A percentile compares a stretch with the other conserved stretches of the same genome.
phyloP scores from a whole-genome alignment of 1,140 invertebrate species.

The Diachasma alloeum region DNA sequence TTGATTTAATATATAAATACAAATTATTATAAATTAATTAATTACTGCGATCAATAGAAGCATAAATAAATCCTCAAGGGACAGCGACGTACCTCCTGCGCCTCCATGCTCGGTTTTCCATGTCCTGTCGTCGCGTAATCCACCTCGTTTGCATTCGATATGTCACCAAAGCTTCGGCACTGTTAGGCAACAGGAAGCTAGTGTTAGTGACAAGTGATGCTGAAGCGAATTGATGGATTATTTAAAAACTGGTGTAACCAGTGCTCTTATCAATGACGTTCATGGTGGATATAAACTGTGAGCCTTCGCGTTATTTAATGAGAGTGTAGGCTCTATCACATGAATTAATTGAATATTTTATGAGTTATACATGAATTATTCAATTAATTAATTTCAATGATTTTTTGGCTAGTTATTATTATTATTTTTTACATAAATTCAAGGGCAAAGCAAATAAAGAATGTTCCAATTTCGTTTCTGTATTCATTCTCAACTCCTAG shows the following conservation, averaged over 20 bases:
- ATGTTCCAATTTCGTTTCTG: too few species aligned
- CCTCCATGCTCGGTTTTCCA: constrained; percentile 44
- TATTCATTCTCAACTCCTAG: too few species aligned
- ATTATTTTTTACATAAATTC: too few species aligned
- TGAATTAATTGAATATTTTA: background rate
- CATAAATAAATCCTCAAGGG: background rate
- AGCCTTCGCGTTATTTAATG: background rate
- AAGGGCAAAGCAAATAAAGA: too few species aligned
- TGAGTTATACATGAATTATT: too few species aligned
- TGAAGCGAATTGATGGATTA: constrained; percentile 23
- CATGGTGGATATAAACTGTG: background rate
- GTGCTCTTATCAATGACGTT: background rate
- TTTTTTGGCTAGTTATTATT: too few species aligned
- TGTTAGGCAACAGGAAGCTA: constrained; percentile 47
- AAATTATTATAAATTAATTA: constrained; percentile 36
- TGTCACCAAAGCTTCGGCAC: constrained; percentile 72
- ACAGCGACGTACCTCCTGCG: constrained; percentile 56
- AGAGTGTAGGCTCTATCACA: background rate
- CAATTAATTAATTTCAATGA: too few species aligned
- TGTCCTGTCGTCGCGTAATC: constrained; percentile 47
- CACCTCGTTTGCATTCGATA: constrained; percentile 66
- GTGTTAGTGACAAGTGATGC: constrained; percentile 22
- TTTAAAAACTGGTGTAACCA: background rate
- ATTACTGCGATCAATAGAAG: constrained; percentile 35
- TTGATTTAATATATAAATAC: background rate